Evolutionary conservation across 2,113 vertebrate genomes (phyloP).

Genomic region (Pollimyrus isidori): DNA sequence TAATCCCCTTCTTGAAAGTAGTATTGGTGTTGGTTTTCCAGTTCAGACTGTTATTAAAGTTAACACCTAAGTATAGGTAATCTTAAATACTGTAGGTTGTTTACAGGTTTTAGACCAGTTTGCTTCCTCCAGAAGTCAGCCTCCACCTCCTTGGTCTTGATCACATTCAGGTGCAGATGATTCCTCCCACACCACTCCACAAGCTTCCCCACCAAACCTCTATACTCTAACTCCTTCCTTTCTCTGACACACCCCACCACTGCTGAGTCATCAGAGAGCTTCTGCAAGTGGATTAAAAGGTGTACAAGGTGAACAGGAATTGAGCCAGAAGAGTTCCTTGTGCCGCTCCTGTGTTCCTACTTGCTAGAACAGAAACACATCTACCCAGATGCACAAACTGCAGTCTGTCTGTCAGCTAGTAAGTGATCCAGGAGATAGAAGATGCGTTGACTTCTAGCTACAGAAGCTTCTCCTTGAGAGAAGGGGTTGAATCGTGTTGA

Average conservation of each 20-base stretch:
- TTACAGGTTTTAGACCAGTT: too few species aligned
- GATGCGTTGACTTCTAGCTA: background rate
- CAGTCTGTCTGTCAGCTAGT: background rate
- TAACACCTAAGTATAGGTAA: background rate
- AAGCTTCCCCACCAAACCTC: background rate
- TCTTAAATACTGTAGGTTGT: background rate
- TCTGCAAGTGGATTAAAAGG: background rate
- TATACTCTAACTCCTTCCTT: conserved; percentile 6
- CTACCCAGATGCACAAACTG: background rate
- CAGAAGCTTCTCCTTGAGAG: background rate
- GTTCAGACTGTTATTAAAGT: background rate
- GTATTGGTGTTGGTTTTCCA: background rate
- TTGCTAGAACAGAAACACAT: background rate
- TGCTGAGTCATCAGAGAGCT: background rate
- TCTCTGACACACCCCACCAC: background rate
- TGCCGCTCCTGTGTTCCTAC: background rate
- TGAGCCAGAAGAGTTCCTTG: conserved; percentile 4
- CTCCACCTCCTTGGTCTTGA: background rate
- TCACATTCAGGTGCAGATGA: background rate
- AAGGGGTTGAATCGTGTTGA: background rate
- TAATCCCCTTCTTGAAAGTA: background rate
- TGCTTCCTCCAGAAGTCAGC: background rate
- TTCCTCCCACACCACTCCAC: conserved; percentile 8
- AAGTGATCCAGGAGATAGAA: background rate
- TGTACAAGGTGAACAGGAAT: conserved; percentile 1